phyloP scores from a whole-genome alignment of 2,888 invertebrate genomes.

The Agonum fuliginosum region DNA sequence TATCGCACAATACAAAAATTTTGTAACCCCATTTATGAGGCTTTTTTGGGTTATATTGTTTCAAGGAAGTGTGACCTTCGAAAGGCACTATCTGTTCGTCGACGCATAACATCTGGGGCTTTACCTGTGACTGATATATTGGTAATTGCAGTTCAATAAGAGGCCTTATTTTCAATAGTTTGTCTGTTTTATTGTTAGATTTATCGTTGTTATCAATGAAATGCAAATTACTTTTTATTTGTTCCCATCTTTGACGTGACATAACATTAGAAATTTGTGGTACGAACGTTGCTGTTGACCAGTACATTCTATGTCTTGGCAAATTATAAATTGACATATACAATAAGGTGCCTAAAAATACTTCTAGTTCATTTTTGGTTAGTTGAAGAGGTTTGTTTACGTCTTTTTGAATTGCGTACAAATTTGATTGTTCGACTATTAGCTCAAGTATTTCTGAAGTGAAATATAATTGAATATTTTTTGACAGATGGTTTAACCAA shows the following conservation, averaged over 20 bases:
- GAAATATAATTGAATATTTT: too few relatives aligned
- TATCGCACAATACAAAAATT: too few relatives aligned
- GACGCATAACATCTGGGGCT: constrained; percentile 47
- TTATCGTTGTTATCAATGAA: constrained; percentile 42
- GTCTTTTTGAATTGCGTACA: constrained; percentile 49
- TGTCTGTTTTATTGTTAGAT: neutral
- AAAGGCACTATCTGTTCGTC: too few relatives aligned
- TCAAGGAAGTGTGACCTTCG: constrained; percentile 60
- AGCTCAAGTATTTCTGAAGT: neutral
- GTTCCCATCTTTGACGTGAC: constrained; percentile 31
- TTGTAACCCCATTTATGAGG: constrained; percentile 67
- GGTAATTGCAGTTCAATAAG: neutral
- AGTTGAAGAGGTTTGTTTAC: constrained; percentile 49
- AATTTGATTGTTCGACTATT: constrained; percentile 48
- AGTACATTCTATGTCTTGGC: constrained; percentile 39
- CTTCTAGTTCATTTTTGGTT: constrained; percentile 6
- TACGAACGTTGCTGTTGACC: constrained; percentile 9
- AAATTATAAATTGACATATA: constrained; percentile 53
- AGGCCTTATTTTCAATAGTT: constrained; percentile 35
- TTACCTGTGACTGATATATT: neutral
- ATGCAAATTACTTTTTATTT: constrained; percentile 48
- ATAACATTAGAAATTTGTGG: constrained; percentile 42
- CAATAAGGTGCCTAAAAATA: constrained; percentile 47
- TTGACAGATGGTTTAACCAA: too few relatives aligned
- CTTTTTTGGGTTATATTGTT: constrained; percentile 65